Base-by-base conservation (phyloP, 2,113 vertebrate genomes). In the Pagrus major region DNA sequence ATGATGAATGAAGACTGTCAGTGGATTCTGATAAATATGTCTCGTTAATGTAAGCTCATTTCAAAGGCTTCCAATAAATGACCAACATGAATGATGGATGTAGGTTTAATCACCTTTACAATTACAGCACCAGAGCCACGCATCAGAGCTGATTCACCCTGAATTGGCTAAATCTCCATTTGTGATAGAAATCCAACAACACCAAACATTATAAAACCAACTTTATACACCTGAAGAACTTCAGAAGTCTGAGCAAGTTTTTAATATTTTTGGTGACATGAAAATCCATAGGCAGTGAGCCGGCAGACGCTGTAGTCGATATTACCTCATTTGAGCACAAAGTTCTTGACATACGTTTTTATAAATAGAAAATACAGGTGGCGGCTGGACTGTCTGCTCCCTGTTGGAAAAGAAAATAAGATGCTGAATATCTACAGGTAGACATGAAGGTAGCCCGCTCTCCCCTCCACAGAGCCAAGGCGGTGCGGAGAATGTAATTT, bases 401-500 rank as follows among this genome's bases (percentile, higher is more conserved):
- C 51, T 25, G 71, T 25, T 37, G 66, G 23, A 71, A 68, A 68
- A 76, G 27, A 56, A 81, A 71, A 75, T 51, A 29, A 5, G 52
- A 35, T 31, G 67, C 67, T 33, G 39, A 71, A 46, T 65, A 44
- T 70, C 65, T 64, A 14, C 35, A 71, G 71, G 76, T 33, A 65
- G 70, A 81, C 37, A 11, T 65, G 52, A 81, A 56, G 29, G 42
- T 20, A 54, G 18, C 20, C 27, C 21, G 46, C 55, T 31, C 14
- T 60, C 20, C 51, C 70, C 82, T 81, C 63, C 78, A 54, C 9
- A 67, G 67, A 74, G 66, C 59, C 56, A 0, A 15, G 46, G 64
- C 58, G 8, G 49, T 15, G 80, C 3, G 10, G 18, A 44, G 58
- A 83, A 81, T 80, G 89, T 71, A 82, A 86, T 91, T 88, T 88